Conservation (phyloP, 2,797 vertebrate genomes). For the Erpetoichthys calabaricus region DNA sequence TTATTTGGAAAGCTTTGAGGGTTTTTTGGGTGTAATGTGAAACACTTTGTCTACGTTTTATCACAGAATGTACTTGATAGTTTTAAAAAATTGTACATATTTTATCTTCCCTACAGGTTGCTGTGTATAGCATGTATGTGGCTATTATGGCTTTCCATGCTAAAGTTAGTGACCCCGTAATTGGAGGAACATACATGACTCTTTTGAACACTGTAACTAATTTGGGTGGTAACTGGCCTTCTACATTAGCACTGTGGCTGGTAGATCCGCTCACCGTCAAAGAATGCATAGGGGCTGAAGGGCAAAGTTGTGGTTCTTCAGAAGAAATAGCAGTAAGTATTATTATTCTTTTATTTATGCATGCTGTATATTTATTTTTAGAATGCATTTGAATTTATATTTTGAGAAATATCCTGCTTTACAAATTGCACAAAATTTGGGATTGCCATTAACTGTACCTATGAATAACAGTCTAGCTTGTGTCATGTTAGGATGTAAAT, state of each 20-base stretch:
- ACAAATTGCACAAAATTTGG: too few species aligned
- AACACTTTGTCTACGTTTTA: too few species aligned
- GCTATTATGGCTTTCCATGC: conserved; percentile 96
- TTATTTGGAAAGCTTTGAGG: too few species aligned
- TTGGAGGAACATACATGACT: conserved; percentile 97
- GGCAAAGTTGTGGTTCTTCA: conserved; percentile 58
- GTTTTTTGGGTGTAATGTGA: too few species aligned
- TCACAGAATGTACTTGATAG: too few species aligned
- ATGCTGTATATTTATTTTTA: too few species aligned
- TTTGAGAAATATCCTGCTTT: too few species aligned
- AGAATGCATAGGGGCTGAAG: conserved; percentile 61
- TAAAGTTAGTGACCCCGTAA: conserved; percentile 89
- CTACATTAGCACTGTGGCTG: conserved; percentile 84
- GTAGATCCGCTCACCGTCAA: conserved; percentile 86
- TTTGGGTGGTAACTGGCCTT: conserved; percentile 92
- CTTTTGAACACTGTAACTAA: conserved; percentile 90
- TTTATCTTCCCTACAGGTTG: conserved; percentile 47
- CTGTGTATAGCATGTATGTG: conserved; percentile 93
- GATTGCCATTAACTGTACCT: too few species aligned
- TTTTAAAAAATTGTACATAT: background rate
- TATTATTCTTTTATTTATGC: too few species aligned
- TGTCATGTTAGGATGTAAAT: too few species aligned
- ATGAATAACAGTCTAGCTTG: too few species aligned
- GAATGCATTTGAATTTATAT: too few species aligned
- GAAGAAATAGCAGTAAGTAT: conserved; percentile 61